Percentiles rank a stretch among this genome's conserved stretches.
Conservation (phyloP, 2,888 invertebrate genomes). For the Agrypnus murinus region DNA sequence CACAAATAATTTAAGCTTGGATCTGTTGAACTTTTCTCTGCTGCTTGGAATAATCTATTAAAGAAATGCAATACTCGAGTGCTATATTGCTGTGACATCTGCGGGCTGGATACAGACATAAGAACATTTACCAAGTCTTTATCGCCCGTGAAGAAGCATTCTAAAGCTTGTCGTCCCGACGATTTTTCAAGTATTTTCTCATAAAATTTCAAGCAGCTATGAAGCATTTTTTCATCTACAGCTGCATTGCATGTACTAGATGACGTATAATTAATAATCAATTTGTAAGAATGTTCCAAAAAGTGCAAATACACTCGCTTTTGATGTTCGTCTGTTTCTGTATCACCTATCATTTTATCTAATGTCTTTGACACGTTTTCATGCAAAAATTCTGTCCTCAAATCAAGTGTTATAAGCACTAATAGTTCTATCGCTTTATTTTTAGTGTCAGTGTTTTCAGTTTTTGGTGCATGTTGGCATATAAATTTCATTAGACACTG, state of each 20-base stretch:
- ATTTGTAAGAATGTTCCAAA: slow-evolving; percentile 79
- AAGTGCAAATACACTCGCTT: slow-evolving; percentile 78
- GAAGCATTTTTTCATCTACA: slow-evolving; percentile 77
- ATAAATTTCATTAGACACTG: slow-evolving; percentile 79
- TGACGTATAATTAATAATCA: slow-evolving; percentile 78
- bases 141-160: slow-evolving; percentile 84
- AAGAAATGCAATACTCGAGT: slow-evolving; percentile 87
- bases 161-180: slow-evolving; percentile 87
- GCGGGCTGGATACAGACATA: slow-evolving; percentile 85
- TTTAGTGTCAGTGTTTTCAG: slow-evolving; percentile 78
- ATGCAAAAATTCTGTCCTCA: slow-evolving; percentile 83
- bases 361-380: slow-evolving; percentile 78
- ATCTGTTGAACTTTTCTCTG: slow-evolving; percentile 78
- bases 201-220: slow-evolving; percentile 87
- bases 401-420: slow-evolving; percentile 85
- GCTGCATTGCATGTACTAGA: slow-evolving; percentile 56
- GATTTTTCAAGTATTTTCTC: slow-evolving; percentile 89
- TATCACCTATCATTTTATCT: slow-evolving; percentile 77
- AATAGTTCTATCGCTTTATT: slow-evolving; percentile 80
- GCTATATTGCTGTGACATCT: slow-evolving; percentile 81
- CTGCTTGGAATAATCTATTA: slow-evolving; percentile 80
- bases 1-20: slow-evolving; percentile 80
- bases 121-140: slow-evolving; percentile 86
- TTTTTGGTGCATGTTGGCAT: slow-evolving; percentile 76
- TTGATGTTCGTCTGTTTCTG: slow-evolving; percentile 79